Base-by-base conservation (phyloP, 2,888 invertebrate species). In the Drosophila meridionalis region DNA sequence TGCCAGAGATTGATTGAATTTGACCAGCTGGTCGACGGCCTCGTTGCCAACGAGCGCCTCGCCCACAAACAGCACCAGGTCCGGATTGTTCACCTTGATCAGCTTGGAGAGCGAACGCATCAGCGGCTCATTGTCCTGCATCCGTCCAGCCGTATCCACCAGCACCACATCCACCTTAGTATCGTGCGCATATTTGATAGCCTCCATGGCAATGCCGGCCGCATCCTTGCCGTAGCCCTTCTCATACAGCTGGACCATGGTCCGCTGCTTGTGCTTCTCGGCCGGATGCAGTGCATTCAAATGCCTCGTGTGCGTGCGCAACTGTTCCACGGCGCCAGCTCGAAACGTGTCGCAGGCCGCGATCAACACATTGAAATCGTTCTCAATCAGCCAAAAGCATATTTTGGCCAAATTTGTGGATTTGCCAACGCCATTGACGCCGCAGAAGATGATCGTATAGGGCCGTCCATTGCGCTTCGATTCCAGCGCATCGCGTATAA, bases 1-100 rank as follows among this genome's bases (percentile, higher is more conserved):
- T 8, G 99, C 99, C 48, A 99, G 94, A 0, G 99, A 98, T 93
- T 98, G 98, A 94, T 99, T 99, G 94, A 99, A 99, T 94, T 99
- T 99, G 0, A 98, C 97, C 53, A 99, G 94, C 93, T 99, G 99
- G 94, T 99, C 99, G 30, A 99, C 99, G 20, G 99, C 99, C 92
- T 99, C 99, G 93, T 99, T 99, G 36, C 99, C 99, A 0, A 99
- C 99, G n/a, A 99, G 94, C 0, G 99, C 99, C 93, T 99, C 99
- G 0, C 99, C 99, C 11, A 99, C 99, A 93, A 99, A 99, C n/a
- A 99, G 94, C 2, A 99, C 99, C 92, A 99, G 94, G 94, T 99
- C 99, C 0, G 99, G 99, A 90, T 98, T 96, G 93, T 99, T 99
- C 50, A 99, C 97, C 93, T 97, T 98, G 90, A 99, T 99, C 78